Percentiles rank a stretch among this genome's conserved stretches.
Evolutionary conservation across 2,113 vertebrate species (phyloP).

Genomic region (Hypanus sabinus): DNA sequence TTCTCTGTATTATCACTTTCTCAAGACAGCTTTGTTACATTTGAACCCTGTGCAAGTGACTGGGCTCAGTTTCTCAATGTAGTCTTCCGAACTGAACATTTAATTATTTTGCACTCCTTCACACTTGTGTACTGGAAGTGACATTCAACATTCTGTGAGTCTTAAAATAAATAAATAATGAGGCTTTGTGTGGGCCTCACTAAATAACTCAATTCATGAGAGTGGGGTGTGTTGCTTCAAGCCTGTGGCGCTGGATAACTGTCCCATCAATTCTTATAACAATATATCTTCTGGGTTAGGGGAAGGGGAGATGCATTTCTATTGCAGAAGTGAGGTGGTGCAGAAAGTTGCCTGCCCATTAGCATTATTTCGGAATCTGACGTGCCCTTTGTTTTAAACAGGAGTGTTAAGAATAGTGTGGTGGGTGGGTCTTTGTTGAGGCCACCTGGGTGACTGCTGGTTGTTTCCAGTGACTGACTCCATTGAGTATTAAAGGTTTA

Average conservation of each 20-base stretch:
- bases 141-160: no score
- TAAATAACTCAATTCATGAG: not conserved
- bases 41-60: not conserved
- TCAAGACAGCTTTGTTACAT: not conserved
- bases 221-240: not conserved
- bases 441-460: not conserved
- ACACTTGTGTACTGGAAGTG: no score
- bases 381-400: not conserved
- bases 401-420: conserved; percentile 21
- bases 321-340: not conserved
- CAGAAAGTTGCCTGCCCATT: not conserved
- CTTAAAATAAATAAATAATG: not conserved
- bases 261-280: not conserved
- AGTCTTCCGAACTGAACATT: not conserved
- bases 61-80: not conserved
- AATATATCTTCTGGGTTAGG: not conserved
- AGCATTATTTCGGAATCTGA: conserved; percentile 12
- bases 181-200: not conserved
- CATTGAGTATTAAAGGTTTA: not conserved
- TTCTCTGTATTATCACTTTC: not conserved
- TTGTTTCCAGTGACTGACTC: conserved; percentile 9
- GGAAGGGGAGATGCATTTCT: not conserved
- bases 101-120: no score
- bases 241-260: not conserved
- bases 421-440: not conserved